A percentile compares a stretch with the other conserved stretches of the same genome.
Conservation (phyloP, 2,797 vertebrate genomes). For the Cynodonichthys magdalenae region DNA sequence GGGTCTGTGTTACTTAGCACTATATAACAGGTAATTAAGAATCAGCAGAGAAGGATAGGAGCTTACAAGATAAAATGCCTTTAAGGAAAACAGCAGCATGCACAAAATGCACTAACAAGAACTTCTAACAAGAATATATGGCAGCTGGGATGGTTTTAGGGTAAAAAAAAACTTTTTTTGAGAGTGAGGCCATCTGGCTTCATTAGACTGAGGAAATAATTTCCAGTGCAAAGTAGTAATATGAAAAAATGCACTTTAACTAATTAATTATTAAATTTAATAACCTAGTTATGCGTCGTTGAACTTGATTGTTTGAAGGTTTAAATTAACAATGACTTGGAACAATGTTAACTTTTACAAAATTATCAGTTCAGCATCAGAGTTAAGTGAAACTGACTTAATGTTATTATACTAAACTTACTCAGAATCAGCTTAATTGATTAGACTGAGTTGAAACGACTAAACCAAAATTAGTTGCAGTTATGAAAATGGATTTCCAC, state of each 20-base stretch:
- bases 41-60: constrained; percentile 11
- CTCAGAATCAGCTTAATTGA: no score
- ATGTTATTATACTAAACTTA: no score
- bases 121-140: constrained; percentile 27
- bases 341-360: no score
- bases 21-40: constrained; percentile 26
- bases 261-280: not conserved
- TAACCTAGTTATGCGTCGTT: not conserved
- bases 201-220: constrained; percentile 30
- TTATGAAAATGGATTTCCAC: no score
- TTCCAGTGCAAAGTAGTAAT: not conserved
- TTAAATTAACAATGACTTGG: no score
- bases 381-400: no score
- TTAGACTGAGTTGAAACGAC: no score
- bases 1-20: constrained; percentile 4
- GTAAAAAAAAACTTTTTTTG: constrained; percentile 13
- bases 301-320: no score
- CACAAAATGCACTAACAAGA: constrained; percentile 16
- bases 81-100: constrained; percentile 14
- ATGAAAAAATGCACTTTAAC: constrained; percentile 5
- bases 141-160: constrained; percentile 22
- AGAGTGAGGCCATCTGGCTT: constrained; percentile 47
- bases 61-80: constrained; percentile 30
- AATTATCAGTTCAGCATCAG: no score
- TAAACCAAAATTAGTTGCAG: no score